Evolutionary conservation across 2,797 vertebrate species (phyloP), one percentile per base, ranked within the genome.

Genomic region (Strix occidentalis): DNA sequence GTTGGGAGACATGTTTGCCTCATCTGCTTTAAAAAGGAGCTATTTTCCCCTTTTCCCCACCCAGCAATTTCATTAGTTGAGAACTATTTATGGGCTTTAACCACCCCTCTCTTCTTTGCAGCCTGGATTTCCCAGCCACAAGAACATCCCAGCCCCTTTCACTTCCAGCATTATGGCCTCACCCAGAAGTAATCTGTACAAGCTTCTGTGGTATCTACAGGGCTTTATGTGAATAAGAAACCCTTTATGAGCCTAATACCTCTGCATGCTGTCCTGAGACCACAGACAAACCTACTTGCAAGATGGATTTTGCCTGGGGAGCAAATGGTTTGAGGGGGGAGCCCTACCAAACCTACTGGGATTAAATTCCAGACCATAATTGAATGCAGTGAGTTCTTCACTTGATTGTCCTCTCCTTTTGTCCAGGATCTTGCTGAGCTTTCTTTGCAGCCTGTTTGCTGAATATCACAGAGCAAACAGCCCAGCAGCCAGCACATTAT

Each of bases 11-110:
- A 87, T 63, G 87, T 85, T 93, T 85, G 77, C 65, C 77, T 87
- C 87, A 68, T 95, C 75, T 87, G 76, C 89, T 95, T 95, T 91
- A 16, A 88, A 94, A 95, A 92, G 91, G 66, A 93, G n/a, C 88
- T 75, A 66, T 96, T 95, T 94, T 81, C 71, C 68, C 75, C 37
- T 78, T 85, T 85, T 56, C 70, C 39, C 70, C 86, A 85, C 93
- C 90, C 82, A 75, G 82, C 43, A 83, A 60, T 96, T 95, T 96
- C 95, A 96, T 97, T 94, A 96, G 93, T 19, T 46, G 50, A 76
- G 79, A 96, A 89, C 90, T 92, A 94, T 97, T 96, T 96, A 93
- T 74, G 83, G 89, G 82, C 84, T 97, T 96, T 84, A 82, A 63
- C 77, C 68, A 70, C 29, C 56, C 58, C 19, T 92, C 79, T 88